Conservation (phyloP, 1,140 invertebrate genomes). For the Anagrus nilaparvatae region DNA sequence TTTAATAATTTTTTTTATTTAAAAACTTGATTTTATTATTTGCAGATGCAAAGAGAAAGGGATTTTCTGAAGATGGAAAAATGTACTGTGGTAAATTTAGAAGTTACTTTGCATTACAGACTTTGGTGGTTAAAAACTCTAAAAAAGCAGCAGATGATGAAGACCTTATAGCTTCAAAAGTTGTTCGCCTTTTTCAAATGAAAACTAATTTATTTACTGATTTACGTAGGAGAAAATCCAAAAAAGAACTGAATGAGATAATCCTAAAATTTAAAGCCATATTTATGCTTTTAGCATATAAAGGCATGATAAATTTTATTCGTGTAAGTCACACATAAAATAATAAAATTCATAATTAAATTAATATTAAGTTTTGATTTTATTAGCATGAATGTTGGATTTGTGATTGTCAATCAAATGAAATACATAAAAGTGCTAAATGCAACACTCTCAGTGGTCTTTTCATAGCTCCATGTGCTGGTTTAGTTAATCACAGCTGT, state of each 20-base stretch:
- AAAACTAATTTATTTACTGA: conserved; percentile 47
- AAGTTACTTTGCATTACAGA: conserved; percentile 58
- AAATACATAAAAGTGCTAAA: background rate
- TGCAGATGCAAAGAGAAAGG: conserved; percentile 27
- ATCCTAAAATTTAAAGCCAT: conserved; percentile 17
- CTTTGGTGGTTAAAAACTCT: conserved; percentile 57
- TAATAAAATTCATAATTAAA: too few relatives aligned
- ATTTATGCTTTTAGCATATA: conserved; percentile 24
- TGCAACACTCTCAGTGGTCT: conserved; percentile 2
- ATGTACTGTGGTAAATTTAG: conserved; percentile 42
- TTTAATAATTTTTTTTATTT: too few relatives aligned
- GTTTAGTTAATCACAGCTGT: conserved; percentile 6
- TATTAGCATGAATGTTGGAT: too few relatives aligned
- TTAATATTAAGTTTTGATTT: conserved; percentile 1
- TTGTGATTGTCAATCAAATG: too few relatives aligned
- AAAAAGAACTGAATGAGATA: conserved; percentile 13
- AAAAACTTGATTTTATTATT: conserved; percentile 6
- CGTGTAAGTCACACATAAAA: background rate
- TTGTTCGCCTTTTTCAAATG: conserved; percentile 56
- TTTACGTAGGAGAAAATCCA: conserved; percentile 15
- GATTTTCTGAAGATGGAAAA: conserved; percentile 34
- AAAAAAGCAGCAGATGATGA: conserved; percentile 48
- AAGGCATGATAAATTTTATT: too few relatives aligned
- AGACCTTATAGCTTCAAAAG: conserved; percentile 61
- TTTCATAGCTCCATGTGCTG: conserved; percentile 3